A percentile compares a stretch with the other conserved stretches of the same genome.
Evolutionary conservation across 64 coral and sea anemone genomes (phyloP).

Genomic region (Pocillopora damicornis): DNA sequence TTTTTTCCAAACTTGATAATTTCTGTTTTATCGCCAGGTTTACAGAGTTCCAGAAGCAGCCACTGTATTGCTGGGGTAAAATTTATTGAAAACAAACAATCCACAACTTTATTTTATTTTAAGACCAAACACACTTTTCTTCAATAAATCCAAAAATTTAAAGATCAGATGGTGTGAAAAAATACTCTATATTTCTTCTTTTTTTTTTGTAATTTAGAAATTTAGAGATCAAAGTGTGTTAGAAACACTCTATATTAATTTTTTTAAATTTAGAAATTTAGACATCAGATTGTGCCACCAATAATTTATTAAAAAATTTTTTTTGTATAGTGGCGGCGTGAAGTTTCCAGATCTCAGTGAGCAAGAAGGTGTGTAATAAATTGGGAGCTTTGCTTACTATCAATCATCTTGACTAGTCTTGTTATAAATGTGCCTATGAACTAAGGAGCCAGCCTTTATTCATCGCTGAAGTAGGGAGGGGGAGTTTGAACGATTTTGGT

Average conservation of each 20-base stretch:
- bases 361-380: conserved; percentile 16
- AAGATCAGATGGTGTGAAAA: too few species aligned
- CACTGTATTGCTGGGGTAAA: conserved; percentile 81
- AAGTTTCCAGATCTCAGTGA: conserved; percentile 88
- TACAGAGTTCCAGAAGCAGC: conserved; percentile 91
- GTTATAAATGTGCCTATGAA: not conserved
- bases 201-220: not conserved
- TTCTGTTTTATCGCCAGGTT: conserved; percentile 53
- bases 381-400: too few species aligned
- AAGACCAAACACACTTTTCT: too few species aligned
- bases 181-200: not conserved
- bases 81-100: not conserved
- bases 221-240: too few species aligned
- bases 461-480: too few species aligned
- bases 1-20: not conserved
- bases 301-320: not conserved
- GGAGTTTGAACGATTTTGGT: too few species aligned
- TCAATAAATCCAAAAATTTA: too few species aligned
- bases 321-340: conserved; percentile 87
- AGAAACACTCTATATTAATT: too few species aligned
- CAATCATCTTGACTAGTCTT: not conserved
- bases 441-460: too few species aligned
- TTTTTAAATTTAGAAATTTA: too few species aligned
- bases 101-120: not conserved
- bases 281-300: too few species aligned